Base-by-base conservation (phyloP, 2,797 vertebrate genomes). In the Manis javanica region DNA sequence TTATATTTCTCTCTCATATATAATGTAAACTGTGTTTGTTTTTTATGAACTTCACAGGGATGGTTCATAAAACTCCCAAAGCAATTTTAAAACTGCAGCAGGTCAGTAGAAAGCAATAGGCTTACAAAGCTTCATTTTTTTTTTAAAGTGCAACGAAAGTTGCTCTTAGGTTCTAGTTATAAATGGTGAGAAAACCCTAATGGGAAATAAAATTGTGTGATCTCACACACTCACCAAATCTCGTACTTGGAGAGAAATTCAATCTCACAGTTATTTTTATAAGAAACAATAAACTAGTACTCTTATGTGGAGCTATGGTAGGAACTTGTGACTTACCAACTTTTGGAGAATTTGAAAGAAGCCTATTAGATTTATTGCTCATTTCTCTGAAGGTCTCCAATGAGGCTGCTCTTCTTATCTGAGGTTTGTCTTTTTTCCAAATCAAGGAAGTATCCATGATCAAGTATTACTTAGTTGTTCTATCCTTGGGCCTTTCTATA, bases 41-140 rank as follows among this genome's bases (percentile, higher is more conserved):
- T 96, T 96, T 92, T 69, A 94, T 95, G 81, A 94, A 97, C 83
- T 94, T 97, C 87, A 90, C 75, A 46, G 42, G 39, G 42, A 74
- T 95, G 93, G 78, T 87, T 96, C 95, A 88, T 90, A 94, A 97
- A 97, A 96, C 46, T 95, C 78, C 37, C 91, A 93, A 94, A 91
- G 75, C 79, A 95, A 97, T 93, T 92, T 86, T 88, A 94, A 92
- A 96, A 83, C 46, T 81, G 69, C 51, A 96, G n/a, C 18, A 6
- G 72, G 92, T 93, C 90, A 94, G 71, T 79, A 61, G 79, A 94
- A 96, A 93, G 81, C 3, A 84, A 84, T 53, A 87, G 74, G 57
- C 42, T 96, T 93, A 57, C 34, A 42, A 51, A 87, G 66, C 61
- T 92, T 90, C 57, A 29, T 92, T 91, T 91, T 71, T 90, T 79